Evolutionary conservation across 2,797 vertebrate genomes (phyloP).

Genomic region (Lerista edwardsae): DNA sequence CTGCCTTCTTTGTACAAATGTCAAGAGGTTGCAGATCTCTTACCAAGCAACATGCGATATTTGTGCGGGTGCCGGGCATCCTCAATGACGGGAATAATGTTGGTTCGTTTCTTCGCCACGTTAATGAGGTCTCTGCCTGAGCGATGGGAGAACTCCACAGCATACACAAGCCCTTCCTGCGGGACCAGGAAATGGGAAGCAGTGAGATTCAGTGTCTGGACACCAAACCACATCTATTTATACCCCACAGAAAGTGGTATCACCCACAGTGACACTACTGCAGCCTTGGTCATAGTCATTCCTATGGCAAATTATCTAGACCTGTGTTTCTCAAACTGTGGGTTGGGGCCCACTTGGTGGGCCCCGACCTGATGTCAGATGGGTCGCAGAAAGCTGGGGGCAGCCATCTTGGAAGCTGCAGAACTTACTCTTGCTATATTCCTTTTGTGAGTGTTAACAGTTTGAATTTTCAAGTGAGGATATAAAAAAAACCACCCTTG

Average conservation of each 20-base stretch:
- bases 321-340: too few relatives aligned
- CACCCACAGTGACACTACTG: background rate
- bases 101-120: slow-evolving; percentile 93
- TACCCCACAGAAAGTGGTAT: too few relatives aligned
- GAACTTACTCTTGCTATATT: too few relatives aligned
- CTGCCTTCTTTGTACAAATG: background rate
- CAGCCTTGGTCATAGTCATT: background rate
- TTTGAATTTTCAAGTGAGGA: too few relatives aligned
- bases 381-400: too few relatives aligned
- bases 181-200: background rate
- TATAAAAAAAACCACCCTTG: too few relatives aligned
- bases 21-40: slow-evolving; percentile 26
- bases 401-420: too few relatives aligned
- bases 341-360: too few relatives aligned
- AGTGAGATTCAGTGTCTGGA: background rate
- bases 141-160: slow-evolving; percentile 93
- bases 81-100: slow-evolving; percentile 94
- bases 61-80: slow-evolving; percentile 94
- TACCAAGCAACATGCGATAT: slow-evolving; percentile 93
- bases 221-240: too few relatives aligned
- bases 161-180: slow-evolving; percentile 92
- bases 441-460: too few relatives aligned
- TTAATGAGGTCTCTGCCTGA: slow-evolving; percentile 94
- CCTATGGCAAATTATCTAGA: too few relatives aligned
- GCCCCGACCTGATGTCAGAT: too few relatives aligned